A percentile compares a stretch with the other conserved stretches of the same genome.
These are phyloP conservation scores for Fregata magnificens DNA, from an alignment of 2,113 vertebrate species.

Conservation along the genomic window DNA sequence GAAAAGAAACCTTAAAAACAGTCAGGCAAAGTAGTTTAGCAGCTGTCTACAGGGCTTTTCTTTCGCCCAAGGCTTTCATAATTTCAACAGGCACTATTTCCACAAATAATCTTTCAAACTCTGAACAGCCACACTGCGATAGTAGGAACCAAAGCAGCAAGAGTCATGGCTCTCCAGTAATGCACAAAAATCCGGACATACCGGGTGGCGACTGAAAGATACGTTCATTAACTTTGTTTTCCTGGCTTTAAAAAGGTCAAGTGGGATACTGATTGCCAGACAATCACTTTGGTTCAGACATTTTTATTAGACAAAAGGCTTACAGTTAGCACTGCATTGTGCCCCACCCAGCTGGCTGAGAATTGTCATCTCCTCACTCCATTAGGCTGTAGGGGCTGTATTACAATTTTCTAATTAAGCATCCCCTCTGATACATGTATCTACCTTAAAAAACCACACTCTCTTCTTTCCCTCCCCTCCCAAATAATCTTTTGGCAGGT, in stretches of 20 bases:
- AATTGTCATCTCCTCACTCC: slow-evolving; percentile 5
- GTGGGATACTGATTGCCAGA: slow-evolving; percentile 27
- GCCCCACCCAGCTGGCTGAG: slow-evolving; percentile 49
- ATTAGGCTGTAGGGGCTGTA: neutral
- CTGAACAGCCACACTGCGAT: neutral
- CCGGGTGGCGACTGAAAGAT: neutral
- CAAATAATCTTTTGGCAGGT: neutral
- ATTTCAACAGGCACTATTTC: neutral
- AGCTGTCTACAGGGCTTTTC: neutral
- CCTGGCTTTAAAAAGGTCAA: slow-evolving; percentile 10
- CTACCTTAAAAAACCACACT: neutral
- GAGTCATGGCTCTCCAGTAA: neutral
- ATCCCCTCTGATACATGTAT: neutral
- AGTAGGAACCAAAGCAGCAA: neutral
- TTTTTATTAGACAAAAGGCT: slow-evolving; percentile 61
- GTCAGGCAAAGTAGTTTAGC: neutral
- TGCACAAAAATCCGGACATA: neutral
- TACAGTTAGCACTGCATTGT: slow-evolving; percentile 40
- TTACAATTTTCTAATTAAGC: neutral
- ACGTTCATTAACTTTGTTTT: neutral
- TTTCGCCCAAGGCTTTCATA: neutral
- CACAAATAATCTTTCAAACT: neutral
- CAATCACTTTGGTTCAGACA: slow-evolving; percentile 19
- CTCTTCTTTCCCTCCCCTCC: neutral
- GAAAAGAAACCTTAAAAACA: neutral